Base-by-base conservation (phyloP, 2,888 invertebrate species). In the Stenolophus ochropezus region DNA sequence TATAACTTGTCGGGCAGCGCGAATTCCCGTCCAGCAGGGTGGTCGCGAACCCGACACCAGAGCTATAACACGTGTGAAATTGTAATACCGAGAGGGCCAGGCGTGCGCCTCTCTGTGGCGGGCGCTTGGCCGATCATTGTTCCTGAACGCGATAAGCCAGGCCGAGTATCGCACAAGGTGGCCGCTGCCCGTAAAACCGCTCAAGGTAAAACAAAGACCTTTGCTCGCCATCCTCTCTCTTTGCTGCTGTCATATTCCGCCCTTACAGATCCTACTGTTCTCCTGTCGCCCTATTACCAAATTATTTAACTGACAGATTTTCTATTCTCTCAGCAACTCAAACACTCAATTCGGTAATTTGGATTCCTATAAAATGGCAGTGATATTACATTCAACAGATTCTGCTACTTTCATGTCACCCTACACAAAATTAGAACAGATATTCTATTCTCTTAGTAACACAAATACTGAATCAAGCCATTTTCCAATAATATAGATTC, bases 21-120 rank as follows among this genome's bases (percentile, higher is more conserved):
- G 71, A 79, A 79, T 71, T 56, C 33, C 27, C 25, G 33, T 6
- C n/a, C 25, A 20, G n/a, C 74, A 73, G 80, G 80, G 80, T 80
- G 80, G 80, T 80, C 80, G 80, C 23, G 71, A 58, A 80, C 25
- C 73, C 56, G 71, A 80, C 58, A 80, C 80, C 69, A 25, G 20
- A 8, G 14, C 69, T 23, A 49, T 80, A 80, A 80, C 80, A 80
- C 58, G 80, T 80, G 80, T 80, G 80, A 80, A 80, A 80, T 80
- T 80, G 80, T 80, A 71, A 80, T 71, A 80, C 73, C 49, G 11
- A 71, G 4, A 27, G 25, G 16, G 3, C 25, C n/a, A 27, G 25
- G 65, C 65, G 27, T 33, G 65, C 18, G 27, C 65, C 27, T 69
- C 65, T 33, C 14, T 61, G 61, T 61, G 61, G 23, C 4, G 25